Base-by-base conservation (phyloP, 2,113 vertebrate species). In the Pelodiscus sinensis region DNA sequence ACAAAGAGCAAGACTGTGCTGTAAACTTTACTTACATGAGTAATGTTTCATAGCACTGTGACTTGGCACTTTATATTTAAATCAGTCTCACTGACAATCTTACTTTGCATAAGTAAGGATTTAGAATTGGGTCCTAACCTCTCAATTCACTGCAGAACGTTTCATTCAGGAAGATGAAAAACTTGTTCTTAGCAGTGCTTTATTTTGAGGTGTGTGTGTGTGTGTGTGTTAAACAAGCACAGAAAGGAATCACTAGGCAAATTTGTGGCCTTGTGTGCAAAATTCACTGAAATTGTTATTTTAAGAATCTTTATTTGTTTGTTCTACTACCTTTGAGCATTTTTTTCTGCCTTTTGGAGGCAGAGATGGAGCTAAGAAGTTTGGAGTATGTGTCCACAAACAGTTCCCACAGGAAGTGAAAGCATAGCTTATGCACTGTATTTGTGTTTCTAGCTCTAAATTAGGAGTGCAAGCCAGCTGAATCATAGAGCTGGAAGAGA, bases 101-200 rank as follows among this genome's bases (percentile, higher is more conserved):
- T 1, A 0, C 0, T 0, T 2, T 6, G 5, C 9, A 8, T 50
- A 15, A 87, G 21, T 75, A 8, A 79, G 14, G 38, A 60, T 68
- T 92, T 94, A 92, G 27, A 24, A 10, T 9, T 79, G 25, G 24
- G 21, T 84, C 8, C 15, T 25, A 0, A 71, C 62, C 11, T 38
- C 14, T 79, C 35, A 27, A 78, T 81, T 38, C 54, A 8, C 2
- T 82, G 12, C 54, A 58, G 18, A 13, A 54, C 24, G 19, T 62
- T 16, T 7, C 15, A 79, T 71, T 77, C 51, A 54, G 22, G 3
- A 80, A 9, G 80, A 13, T 6, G 9, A 93, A 44, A 51, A 88
- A 77, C 7, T 56, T 58, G 62, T n/a, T 93, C 11, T 3, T 54
- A 25, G 29, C 27, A 51, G 21, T 44, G 51, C 2, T 44, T 44